Conservation (phyloP, 2,113 vertebrate genomes). For the Apodemus sylvaticus region DNA sequence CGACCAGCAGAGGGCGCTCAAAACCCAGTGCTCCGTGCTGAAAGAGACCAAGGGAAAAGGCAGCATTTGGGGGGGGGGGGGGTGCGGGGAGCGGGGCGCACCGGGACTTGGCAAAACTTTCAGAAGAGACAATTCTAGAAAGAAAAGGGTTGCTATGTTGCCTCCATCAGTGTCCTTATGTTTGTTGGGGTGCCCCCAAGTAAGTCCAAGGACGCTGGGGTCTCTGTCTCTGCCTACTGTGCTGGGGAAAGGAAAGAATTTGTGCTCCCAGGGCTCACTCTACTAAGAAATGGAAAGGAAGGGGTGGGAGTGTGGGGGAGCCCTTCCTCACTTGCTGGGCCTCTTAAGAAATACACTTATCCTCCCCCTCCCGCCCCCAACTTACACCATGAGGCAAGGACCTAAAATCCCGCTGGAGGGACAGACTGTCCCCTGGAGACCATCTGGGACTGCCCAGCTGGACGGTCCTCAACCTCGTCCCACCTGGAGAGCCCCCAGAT, state of each 20-base stretch:
- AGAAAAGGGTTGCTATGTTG: constrained; percentile 55
- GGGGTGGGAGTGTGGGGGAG: too few species aligned
- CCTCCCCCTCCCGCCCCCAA: too few species aligned
- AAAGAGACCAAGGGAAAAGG: accelerated
- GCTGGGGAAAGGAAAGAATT: not conserved
- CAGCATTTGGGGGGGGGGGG: not conserved
- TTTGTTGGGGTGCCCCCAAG: not conserved
- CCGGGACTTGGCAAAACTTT: not conserved
- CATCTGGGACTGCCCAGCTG: not conserved
- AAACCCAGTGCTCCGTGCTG: accelerated
- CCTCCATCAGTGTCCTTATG: not conserved
- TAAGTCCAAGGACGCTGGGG: not conserved
- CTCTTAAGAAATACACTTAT: not conserved
- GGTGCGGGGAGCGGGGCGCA: not conserved
- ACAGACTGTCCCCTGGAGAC: accelerated
- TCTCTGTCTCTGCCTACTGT: not conserved
- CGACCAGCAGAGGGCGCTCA: constrained; percentile 81
- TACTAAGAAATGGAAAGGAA: not conserved
- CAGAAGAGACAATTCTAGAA: constrained; percentile 1
- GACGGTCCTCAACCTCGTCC: not conserved
- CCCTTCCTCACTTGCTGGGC: not conserved
- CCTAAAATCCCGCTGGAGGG: not conserved
- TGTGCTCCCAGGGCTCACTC: not conserved
- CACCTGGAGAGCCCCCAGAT: too few species aligned
- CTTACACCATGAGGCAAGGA: accelerated